These are phyloP conservation scores for Gambusia holbrooki DNA, from an alignment of 2,113 vertebrate genomes.

Conservation along the genomic window DNA sequence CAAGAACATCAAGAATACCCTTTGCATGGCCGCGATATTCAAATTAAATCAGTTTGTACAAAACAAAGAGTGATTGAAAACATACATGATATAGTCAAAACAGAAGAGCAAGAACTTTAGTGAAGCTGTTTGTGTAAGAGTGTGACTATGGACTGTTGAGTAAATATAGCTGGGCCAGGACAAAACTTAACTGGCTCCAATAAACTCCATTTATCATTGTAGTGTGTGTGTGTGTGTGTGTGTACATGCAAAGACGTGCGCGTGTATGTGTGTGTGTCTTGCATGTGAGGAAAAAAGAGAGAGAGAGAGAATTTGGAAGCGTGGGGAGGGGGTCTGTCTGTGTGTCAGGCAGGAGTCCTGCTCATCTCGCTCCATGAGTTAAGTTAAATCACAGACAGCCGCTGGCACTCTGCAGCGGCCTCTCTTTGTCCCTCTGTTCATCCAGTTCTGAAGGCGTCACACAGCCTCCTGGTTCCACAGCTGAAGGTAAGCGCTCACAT, in stretches of 20 bases:
- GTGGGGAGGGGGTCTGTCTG: slow-evolving; percentile 37
- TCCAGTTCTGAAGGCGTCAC: slow-evolving; percentile 53
- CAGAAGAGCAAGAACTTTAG: slow-evolving; percentile 26
- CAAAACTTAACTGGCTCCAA: slow-evolving; percentile 44
- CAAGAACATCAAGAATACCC: slow-evolving; percentile 20
- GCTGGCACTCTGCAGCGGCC: slow-evolving; percentile 62
- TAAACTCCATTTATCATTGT: slow-evolving; percentile 61
- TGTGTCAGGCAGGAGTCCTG: slow-evolving; percentile 68
- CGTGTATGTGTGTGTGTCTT: slow-evolving; percentile 8
- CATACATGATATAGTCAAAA: slow-evolving; percentile 12
- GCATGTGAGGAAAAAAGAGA: slow-evolving; percentile 18
- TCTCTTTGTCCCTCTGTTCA: slow-evolving; percentile 43
- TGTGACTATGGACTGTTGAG: slow-evolving; percentile 20
- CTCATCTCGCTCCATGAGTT: slow-evolving; percentile 68
- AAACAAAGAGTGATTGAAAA: slow-evolving; percentile 48
- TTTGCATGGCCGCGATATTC: slow-evolving; percentile 6
- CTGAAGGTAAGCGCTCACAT: slow-evolving; percentile 62
- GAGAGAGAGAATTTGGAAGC: neutral
- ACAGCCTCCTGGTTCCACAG: slow-evolving; percentile 37
- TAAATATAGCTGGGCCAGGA: slow-evolving; percentile 43
- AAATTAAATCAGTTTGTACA: slow-evolving; percentile 9
- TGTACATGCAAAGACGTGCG: neutral
- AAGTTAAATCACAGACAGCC: slow-evolving; percentile 71
- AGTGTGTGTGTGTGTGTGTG: slow-evolving; percentile 34
- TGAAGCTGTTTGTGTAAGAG: slow-evolving; percentile 47